Percentiles rank a stretch among this genome's conserved stretches.
Evolutionary conservation across 2,113 vertebrate species (phyloP).

Genomic region (Crypturellus undulatus): DNA sequence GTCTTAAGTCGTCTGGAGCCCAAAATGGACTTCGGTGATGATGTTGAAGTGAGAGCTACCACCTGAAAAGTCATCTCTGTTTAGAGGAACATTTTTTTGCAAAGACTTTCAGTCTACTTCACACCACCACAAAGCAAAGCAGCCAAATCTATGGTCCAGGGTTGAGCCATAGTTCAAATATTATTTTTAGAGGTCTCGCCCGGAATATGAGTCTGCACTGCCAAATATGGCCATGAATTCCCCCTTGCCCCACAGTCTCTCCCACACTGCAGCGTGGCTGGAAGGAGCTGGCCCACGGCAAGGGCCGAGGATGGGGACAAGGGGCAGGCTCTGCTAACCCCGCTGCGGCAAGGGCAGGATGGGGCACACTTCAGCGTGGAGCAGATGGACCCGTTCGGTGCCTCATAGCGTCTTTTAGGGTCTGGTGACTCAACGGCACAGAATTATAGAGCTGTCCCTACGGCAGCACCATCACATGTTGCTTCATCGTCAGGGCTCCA

Average conservation of each 20-base stretch:
- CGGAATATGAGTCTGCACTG: neutral
- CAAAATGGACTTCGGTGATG: neutral
- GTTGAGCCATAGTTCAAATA: neutral
- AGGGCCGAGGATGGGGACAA: neutral
- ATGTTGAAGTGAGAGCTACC: neutral
- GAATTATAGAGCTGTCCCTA: neutral
- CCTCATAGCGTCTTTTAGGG: neutral
- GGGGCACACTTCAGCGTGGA: neutral
- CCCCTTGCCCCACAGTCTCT: neutral
- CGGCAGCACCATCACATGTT: accelerated
- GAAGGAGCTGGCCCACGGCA: neutral
- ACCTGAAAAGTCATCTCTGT: neutral
- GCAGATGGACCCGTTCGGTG: neutral
- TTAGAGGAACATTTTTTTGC: neutral
- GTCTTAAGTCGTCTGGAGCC: neutral
- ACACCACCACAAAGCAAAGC: neutral
- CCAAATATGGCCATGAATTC: neutral
- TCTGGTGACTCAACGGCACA: neutral
- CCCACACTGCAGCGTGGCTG: accelerated
- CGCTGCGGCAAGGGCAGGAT: neutral
- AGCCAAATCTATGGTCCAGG: neutral
- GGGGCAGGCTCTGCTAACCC: neutral
- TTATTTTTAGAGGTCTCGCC: neutral
- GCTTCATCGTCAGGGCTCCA: neutral
- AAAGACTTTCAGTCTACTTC: neutral